Percentiles rank a stretch among this genome's conserved stretches.
These are phyloP conservation scores for Pseudeuparius sepicola DNA, from an alignment of 2,888 invertebrate species.

Conservation along the genomic window DNA sequence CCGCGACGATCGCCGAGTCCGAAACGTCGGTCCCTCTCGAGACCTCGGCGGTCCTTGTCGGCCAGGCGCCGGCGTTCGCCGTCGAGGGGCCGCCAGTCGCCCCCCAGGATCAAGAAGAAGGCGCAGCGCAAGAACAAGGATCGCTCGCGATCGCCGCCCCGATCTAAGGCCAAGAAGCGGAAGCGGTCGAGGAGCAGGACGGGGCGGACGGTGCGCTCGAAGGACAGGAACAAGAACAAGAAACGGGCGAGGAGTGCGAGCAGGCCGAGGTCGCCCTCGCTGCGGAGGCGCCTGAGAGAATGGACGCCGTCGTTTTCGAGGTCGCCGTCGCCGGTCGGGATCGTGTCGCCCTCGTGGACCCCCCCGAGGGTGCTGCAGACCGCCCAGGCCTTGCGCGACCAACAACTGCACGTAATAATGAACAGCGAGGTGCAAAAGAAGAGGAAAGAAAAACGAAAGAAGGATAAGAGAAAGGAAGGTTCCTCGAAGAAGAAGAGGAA, in stretches of 20 bases:
- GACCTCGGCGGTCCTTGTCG: constrained; percentile 23
- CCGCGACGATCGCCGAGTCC: constrained; percentile 28
- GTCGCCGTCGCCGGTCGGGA: constrained; percentile 43
- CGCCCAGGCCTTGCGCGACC: constrained; percentile 11
- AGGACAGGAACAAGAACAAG: constrained; percentile 25
- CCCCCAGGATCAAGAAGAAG: constrained; percentile 12
- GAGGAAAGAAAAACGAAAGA: constrained; percentile 38
- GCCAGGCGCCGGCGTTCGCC: constrained; percentile 24
- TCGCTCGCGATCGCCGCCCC: constrained; percentile 24
- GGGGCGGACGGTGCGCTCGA: constrained; percentile 21
- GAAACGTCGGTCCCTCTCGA: constrained; percentile 25
- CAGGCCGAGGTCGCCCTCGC: constrained; percentile 30
- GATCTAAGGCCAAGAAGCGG: constrained; percentile 26
- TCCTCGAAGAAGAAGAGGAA: constrained; percentile 31
- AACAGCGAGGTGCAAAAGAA: constrained; percentile 34
- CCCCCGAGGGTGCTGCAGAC: constrained; percentile 44
- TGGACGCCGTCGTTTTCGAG: constrained; percentile 49
- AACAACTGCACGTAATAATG: constrained; percentile 49
- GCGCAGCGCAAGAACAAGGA: constrained; percentile 11
- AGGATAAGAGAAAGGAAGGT: constrained; percentile 28
- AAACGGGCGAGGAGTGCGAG: constrained; percentile 32
- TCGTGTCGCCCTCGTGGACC: constrained; percentile 47
- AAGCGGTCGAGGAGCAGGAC: constrained; percentile 29
- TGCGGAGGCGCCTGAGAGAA: constrained; percentile 30
- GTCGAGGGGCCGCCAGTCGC: constrained; percentile 26